Base-by-base conservation (phyloP, 2,888 invertebrate species). In the Drosophila mulleri region DNA sequence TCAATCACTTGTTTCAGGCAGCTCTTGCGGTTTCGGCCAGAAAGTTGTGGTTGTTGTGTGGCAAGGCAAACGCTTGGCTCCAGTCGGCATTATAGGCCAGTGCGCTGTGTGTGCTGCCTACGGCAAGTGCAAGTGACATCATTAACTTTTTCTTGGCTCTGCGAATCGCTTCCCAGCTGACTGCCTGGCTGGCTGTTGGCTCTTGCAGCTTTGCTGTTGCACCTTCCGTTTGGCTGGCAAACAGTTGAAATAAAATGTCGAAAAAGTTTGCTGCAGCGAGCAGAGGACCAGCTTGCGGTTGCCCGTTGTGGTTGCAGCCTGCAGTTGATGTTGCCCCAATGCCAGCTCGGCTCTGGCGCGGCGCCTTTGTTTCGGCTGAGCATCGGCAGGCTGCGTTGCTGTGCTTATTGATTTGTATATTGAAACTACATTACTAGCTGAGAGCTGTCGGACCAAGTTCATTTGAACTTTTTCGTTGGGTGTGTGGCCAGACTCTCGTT, bases 351-450 rank as follows among this genome's bases (percentile, higher is more conserved):
- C 52, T 37, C 44, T 32, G n/a, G 50, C 50, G 18, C 32, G 42
- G 12, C 26, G 65, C 48, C 63, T 64, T 75, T 73, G 72, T 60
- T 89, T 54, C 58, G 62, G 50, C 45, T 3, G 16, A 8, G 29
- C 54, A 54, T 32, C n/a, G 32, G 5, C 29, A 47, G 8, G 23
- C 64, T 35, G 32, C 32, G 18, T 72, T 32, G 20, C 20, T 57
- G 89, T 79, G 82, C 75, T 87, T 90, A 86, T 86, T 86, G 86
- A 86, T 86, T 86, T 86, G 90, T 86, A 82, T 90, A 90, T 90
- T 84, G 85, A 89, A 89, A 86, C 77, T 90, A 84, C 88, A 90
- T 86, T 86, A 84, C 89, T 70, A 83, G 85, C 84, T 71, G 65
- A 77, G 70, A 75, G 72, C 81, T 73, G 70, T 83, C 75, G 60